Evolutionary conservation across 2,888 invertebrate genomes (phyloP).

Genomic region (Yponomeuta sedellus): DNA sequence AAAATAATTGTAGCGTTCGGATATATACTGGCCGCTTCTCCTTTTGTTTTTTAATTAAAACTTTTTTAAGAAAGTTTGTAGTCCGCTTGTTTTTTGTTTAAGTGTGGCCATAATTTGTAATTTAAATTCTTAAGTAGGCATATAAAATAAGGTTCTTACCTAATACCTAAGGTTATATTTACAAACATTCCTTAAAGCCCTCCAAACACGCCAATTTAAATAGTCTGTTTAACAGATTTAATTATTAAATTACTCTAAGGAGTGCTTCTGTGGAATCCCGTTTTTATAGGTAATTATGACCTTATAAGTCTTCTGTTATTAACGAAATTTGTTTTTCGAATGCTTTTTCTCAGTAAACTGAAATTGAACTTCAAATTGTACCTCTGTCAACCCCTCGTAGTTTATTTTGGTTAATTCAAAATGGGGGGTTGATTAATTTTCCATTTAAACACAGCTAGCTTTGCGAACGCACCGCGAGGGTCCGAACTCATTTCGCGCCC

Average conservation of each 20-base stretch:
- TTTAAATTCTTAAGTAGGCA: not conserved
- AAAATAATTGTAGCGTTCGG: conserved; percentile 29
- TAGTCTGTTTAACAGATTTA: no score
- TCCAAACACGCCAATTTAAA: no score
- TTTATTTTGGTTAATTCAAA: not conserved
- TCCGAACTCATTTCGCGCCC: conserved; percentile 73
- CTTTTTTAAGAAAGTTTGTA: not conserved
- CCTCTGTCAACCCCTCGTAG: not conserved
- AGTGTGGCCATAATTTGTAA: not conserved
- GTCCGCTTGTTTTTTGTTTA: not conserved
- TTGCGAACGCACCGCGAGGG: conserved; percentile 45
- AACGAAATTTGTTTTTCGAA: not conserved
- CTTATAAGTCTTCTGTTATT: no score
- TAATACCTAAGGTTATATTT: no score
- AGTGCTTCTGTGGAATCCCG: no score
- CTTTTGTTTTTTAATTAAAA: not conserved
- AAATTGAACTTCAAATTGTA: no score
- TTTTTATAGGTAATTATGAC: no score
- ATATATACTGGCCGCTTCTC: not conserved
- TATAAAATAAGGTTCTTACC: no score
- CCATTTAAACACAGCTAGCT: conserved; percentile 61
- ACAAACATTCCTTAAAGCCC: no score
- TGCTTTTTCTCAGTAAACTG: not conserved
- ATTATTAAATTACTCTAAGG: no score
- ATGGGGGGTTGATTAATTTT: conserved; percentile 43